Evolutionary conservation across 2,888 invertebrate species (phyloP), one percentile per base, ranked within the genome.

Genomic region (Drosophila kuntzei): DNA sequence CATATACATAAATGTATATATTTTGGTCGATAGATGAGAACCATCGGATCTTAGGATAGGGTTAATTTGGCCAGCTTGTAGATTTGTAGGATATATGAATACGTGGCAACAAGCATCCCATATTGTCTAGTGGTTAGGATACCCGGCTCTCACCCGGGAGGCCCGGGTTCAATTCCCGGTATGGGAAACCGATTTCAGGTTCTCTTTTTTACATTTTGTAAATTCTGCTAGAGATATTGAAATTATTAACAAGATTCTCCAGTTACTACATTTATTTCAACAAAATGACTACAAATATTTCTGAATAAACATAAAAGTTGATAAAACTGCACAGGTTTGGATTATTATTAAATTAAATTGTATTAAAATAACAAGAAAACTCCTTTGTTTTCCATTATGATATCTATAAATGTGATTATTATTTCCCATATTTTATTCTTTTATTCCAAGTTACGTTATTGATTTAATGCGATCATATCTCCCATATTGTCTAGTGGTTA

Each of bases 61-160:
- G 18, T 11, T 39, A 12, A 47, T 39, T 43, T 36, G 32, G 12
- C 22, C 2, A 18, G 12, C n/a, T n/a, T n/a, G n/a, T n/a, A n/a
- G n/a, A n/a, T n/a, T n/a, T n/a, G n/a, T n/a, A n/a, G 11, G 12
- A 14, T 9, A 39, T 25, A n/a, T 39, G 53, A 14, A 3, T 7
- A 14, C 4, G 0, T 2, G 6, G 9, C 14, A 25, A 0, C 32
- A 72, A 49, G 43, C 46, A 71, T 87, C 82, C 87, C 82, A 87
- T 87, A 83, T 83, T 84, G 82, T 83, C 84, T 83, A 83, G 84
- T 87, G 87, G 87, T 83, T 82, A 86, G 81, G 86, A 82, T 86
- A 81, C 85, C 85, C 81, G 81, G 80, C 80, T 81, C 81, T 81
- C 85, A 81, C 81, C 85, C 80, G 85, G 81, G 85, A 84, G 79